A percentile compares a stretch with the other conserved stretches of the same genome.
These are phyloP conservation scores for Apoda limacodes DNA, from an alignment of 2,888 invertebrate genomes.

Conservation along the genomic window DNA sequence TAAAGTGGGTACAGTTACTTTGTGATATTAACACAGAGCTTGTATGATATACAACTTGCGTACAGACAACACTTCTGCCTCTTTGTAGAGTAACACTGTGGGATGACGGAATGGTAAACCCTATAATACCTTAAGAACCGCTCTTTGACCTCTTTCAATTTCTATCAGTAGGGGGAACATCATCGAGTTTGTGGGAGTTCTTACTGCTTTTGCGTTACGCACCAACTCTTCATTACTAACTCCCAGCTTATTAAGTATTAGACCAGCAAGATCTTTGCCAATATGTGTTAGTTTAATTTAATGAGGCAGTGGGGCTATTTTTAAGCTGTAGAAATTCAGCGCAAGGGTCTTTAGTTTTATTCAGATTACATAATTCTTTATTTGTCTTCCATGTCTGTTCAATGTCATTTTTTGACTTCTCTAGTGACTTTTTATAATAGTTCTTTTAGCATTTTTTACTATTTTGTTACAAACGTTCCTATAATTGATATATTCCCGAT, in stretches of 20 bases:
- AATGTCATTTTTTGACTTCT: background rate
- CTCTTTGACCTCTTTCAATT: too few species aligned
- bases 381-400: slow-evolving; percentile 1
- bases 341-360: slow-evolving; percentile 1
- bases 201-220: too few species aligned
- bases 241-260: background rate
- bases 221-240: background rate
- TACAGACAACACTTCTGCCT: too few species aligned
- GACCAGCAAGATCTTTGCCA: too few species aligned
- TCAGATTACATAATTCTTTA: slow-evolving; percentile 2
- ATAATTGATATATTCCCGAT: background rate
- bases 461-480: slow-evolving; percentile 1
- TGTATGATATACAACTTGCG: too few species aligned
- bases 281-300: slow-evolving; percentile 1
- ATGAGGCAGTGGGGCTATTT: background rate
- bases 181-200: too few species aligned
- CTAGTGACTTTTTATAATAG: slow-evolving; percentile 1
- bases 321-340: background rate
- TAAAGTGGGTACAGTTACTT: too few species aligned
- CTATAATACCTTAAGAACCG: too few species aligned
- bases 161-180: too few species aligned
- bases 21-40: too few species aligned
- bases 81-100: too few species aligned
- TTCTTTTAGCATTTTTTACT: slow-evolving; percentile 1
- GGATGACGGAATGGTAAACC: too few species aligned